These are phyloP conservation scores for Akabosia matsudoensis DNA, from an alignment of 1,140 invertebrate species.

Conservation along the genomic window DNA sequence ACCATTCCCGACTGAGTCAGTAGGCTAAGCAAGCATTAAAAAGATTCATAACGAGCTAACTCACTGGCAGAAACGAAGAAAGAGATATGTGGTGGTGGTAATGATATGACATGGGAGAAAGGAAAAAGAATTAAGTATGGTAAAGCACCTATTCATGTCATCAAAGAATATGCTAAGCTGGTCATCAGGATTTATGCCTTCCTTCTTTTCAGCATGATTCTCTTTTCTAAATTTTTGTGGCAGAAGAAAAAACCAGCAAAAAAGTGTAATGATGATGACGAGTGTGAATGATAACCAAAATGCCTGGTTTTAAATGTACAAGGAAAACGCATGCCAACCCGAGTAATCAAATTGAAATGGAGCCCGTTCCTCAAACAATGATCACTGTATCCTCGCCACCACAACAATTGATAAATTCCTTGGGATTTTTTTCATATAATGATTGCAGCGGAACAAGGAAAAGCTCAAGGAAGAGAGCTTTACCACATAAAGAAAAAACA, in stretches of 20 bases:
- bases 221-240: not conserved
- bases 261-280: not conserved
- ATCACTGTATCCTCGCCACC: no score
- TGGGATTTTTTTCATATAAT: not conserved
- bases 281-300: not conserved
- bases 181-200: not conserved
- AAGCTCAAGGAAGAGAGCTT: no score
- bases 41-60: not conserved
- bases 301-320: not conserved
- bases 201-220: not conserved
- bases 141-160: conserved; percentile 14
- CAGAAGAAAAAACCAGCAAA: not conserved
- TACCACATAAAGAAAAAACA: no score
- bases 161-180: not conserved
- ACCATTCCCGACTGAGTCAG: not conserved
- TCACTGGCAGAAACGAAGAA: not conserved
- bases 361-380: conserved; percentile 3
- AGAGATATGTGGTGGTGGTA: not conserved
- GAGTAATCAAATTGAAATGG: conserved; percentile 7
- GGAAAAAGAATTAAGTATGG: not conserved
- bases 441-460: no score
- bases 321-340: not conserved
- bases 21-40: conserved; percentile 19
- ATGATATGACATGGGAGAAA: not conserved
- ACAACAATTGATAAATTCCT: not conserved